These are phyloP conservation scores for Peromyscus leucopus DNA, from an alignment of 2,113 vertebrate species.

Conservation along the genomic window DNA sequence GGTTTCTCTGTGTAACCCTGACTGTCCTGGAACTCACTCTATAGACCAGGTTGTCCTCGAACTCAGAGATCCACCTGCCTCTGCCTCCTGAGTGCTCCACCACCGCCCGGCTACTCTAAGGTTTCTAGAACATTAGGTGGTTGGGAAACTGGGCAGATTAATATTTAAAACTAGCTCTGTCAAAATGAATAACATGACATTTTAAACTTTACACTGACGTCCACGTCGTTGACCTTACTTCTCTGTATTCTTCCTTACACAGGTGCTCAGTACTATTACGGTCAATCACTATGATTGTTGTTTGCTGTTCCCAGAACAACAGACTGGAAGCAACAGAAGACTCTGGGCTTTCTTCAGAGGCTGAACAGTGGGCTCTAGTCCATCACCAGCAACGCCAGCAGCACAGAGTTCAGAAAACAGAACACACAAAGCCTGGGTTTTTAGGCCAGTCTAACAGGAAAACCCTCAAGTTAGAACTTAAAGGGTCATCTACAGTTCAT, in stretches of 20 bases:
- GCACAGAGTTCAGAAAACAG: not conserved
- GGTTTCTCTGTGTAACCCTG: not conserved
- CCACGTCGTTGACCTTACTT: not conserved
- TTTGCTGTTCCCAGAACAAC: not conserved
- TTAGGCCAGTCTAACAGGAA: not conserved
- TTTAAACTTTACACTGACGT: not conserved
- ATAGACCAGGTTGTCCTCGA: not conserved
- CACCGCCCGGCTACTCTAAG: not conserved
- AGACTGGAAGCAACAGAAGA: no score
- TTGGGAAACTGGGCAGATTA: not conserved
- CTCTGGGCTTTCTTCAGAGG: not conserved
- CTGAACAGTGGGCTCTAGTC: not conserved
- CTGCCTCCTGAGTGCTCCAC: not conserved
- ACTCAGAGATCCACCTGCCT: not conserved
- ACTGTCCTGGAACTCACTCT: not conserved
- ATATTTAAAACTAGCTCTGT: not conserved
- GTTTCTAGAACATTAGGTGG: not conserved
- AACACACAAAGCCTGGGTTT: no score
- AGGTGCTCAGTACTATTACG: not conserved
- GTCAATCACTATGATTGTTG: accelerated
- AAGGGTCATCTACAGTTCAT: not conserved
- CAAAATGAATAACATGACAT: not conserved
- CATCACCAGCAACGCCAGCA: accelerated
- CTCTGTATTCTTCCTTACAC: not conserved
- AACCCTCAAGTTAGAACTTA: not conserved